Evolutionary conservation across 2,888 invertebrate species (phyloP).

Genomic region (Blera fallax): DNA sequence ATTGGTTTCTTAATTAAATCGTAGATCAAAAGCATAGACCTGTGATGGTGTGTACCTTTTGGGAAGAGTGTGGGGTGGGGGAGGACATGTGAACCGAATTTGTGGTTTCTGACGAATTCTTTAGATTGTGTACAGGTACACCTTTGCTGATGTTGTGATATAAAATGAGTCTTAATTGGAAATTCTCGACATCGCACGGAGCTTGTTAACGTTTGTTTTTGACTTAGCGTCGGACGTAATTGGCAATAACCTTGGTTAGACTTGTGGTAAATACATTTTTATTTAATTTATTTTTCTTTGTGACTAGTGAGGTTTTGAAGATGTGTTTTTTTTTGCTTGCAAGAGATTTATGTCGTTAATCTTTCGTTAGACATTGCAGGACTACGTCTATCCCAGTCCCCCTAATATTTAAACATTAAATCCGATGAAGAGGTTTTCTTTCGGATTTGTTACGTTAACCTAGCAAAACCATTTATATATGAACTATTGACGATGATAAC

Average conservation of each 20-base stretch:
- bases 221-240: neutral
- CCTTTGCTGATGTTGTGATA: neutral
- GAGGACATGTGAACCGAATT: neutral
- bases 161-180: constrained; percentile 15
- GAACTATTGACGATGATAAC: too few species aligned
- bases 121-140: neutral
- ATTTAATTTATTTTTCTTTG: neutral
- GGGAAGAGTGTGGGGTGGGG: too few species aligned
- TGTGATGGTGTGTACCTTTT: constrained; percentile 6
- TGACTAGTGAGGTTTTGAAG: too few species aligned
- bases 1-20: constrained; percentile 63
- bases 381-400: too few species aligned
- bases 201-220: constrained; percentile 8
- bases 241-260: constrained; percentile 8
- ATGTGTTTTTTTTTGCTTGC: too few species aligned
- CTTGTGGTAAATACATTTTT: neutral
- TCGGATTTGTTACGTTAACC: too few species aligned
- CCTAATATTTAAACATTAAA: too few species aligned
- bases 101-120: neutral
- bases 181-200: constrained; percentile 20
- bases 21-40: constrained; percentile 29
- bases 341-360: neutral
- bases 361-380: neutral
- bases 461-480: too few species aligned
- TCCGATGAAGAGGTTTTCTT: too few species aligned